Evolutionary conservation across 2,113 vertebrate genomes (phyloP).

Genomic region (Paradoxurus hermaphroditus): DNA sequence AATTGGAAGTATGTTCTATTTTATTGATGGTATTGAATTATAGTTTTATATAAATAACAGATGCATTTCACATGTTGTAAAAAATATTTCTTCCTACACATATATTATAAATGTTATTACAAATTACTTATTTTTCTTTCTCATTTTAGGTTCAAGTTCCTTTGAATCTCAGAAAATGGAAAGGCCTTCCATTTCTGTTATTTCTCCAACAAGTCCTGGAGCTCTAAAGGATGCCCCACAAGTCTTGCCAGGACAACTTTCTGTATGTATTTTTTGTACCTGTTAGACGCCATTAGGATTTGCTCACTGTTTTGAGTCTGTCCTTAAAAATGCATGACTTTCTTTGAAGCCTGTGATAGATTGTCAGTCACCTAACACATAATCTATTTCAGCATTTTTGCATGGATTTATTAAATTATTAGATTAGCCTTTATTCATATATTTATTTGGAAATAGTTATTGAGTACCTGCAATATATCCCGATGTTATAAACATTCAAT

Average conservation of each 20-base stretch:
- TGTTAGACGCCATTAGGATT: not conserved
- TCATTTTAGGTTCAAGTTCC: slow-evolving; percentile 93
- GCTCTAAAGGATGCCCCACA: slow-evolving; percentile 94
- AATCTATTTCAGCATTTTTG: not conserved
- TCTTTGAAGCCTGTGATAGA: not conserved
- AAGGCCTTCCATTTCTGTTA: slow-evolving; percentile 98
- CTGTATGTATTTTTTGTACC: slow-evolving; percentile 85
- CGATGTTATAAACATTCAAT: not conserved
- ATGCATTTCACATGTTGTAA: not conserved
- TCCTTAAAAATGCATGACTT: not conserved
- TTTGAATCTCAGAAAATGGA: slow-evolving; percentile 99
- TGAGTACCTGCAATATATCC: not conserved
- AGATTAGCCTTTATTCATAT: not conserved
- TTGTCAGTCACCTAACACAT: not conserved
- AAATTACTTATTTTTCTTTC: not conserved
- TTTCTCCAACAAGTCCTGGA: slow-evolving; percentile 98
- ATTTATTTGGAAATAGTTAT: not conserved
- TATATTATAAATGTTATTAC: not conserved
- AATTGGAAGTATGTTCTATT: not conserved
- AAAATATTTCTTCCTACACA: not conserved
- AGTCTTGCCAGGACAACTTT: slow-evolving; percentile 96
- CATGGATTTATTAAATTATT: not conserved
- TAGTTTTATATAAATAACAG: not conserved
- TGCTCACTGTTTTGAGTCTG: not conserved
- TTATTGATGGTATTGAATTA: not conserved